Percentiles rank a stretch among this genome's conserved stretches.
Conservation (phyloP, 2,888 invertebrate genomes). For the Allygus modestus region DNA sequence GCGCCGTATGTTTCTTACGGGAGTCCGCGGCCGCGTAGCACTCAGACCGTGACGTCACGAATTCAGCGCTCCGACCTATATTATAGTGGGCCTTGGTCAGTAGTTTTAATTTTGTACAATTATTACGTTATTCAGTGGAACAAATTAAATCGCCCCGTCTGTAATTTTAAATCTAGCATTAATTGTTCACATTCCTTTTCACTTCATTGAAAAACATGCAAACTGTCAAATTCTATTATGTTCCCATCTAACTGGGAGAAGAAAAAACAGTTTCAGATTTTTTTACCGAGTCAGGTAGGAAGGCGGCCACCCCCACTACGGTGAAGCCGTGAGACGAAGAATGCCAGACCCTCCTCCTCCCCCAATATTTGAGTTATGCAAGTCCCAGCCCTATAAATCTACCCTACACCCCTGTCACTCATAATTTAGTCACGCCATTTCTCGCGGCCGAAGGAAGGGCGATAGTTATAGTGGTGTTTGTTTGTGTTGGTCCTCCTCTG, state of each 20-base stretch:
- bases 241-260: neutral
- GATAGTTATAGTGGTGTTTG: constrained; percentile 50
- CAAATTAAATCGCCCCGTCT: no score
- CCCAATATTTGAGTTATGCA: constrained; percentile 59
- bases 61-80: no score
- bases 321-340: neutral
- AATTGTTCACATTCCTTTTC: neutral
- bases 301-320: neutral
- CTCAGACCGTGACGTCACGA: no score
- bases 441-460: constrained; percentile 10
- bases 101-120: no score
- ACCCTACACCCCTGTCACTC: constrained; percentile 58
- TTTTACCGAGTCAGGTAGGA: constrained; percentile 30
- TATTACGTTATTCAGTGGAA: no score
- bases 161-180: neutral
- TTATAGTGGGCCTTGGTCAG: no score
- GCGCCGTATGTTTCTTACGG: no score
- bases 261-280: constrained; percentile 19
- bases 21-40: no score
- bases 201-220: constrained; percentile 2
- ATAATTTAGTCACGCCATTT: constrained; percentile 59
- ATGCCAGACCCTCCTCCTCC: constrained; percentile 16
- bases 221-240: constrained; percentile 5
- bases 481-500: constrained; percentile 45
- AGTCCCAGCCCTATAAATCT: constrained; percentile 58